These are phyloP conservation scores for Hirtodrosophila confusa DNA, from an alignment of 2,888 invertebrate genomes.

Conservation along the genomic window DNA sequence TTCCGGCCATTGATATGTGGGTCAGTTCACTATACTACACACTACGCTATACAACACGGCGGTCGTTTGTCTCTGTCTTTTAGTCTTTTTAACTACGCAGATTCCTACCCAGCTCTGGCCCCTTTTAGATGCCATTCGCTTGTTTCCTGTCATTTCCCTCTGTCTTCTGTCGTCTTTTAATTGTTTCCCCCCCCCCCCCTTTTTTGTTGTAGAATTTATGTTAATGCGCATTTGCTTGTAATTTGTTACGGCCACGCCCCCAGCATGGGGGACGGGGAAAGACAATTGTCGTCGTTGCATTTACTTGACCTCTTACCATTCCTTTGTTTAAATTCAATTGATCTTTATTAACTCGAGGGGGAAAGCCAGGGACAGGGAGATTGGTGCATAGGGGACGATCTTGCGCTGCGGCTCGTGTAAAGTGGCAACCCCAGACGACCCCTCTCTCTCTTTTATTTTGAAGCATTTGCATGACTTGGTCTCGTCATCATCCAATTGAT, in stretches of 20 bases:
- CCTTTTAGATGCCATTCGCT: conserved; percentile 18
- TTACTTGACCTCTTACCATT: conserved; percentile 54
- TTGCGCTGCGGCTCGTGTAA: conserved; percentile 38
- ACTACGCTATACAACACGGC: conserved; percentile 6
- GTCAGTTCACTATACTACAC: conserved; percentile 37
- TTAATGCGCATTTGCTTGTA: conserved; percentile 67
- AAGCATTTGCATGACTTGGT: conserved; percentile 68
- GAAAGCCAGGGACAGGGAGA: conserved; percentile 4
- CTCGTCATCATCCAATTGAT: conserved; percentile 66
- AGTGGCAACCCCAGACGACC: conserved; percentile 52
- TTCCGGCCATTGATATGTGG: conserved; percentile 61
- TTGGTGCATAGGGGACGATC: conserved; percentile 13
- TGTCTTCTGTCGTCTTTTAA: conserved; percentile 51
- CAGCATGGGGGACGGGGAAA: conserved; percentile 6
- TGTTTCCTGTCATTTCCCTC: conserved; percentile 51
- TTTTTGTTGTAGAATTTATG: conserved; percentile 57
- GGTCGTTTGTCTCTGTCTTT: conserved; percentile 41
- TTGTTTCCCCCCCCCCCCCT: conserved; percentile 40
- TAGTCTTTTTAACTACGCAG: conserved; percentile 39
- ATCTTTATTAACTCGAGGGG: conserved; percentile 70
- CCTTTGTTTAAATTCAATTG: conserved; percentile 79
- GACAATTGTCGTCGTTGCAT: conserved; percentile 53
- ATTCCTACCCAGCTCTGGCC: conserved; percentile 21
- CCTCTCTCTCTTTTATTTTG: conserved; percentile 17
- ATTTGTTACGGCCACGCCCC: conserved; percentile 62